Conservation (phyloP, 2,113 vertebrate genomes). For the Phocoena sinus region DNA sequence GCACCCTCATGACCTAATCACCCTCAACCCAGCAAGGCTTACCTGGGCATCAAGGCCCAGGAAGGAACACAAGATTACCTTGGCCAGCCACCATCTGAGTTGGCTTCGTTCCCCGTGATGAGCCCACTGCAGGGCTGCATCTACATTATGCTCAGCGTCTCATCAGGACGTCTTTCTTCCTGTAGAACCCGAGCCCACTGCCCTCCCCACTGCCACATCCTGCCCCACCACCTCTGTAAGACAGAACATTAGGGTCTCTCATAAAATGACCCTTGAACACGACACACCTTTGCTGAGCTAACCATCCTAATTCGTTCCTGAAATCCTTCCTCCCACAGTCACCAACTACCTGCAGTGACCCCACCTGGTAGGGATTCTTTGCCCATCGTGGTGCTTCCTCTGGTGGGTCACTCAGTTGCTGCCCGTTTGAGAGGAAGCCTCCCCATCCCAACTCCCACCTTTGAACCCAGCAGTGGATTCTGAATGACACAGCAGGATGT, state of each 20-base stretch:
- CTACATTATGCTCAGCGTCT: accelerated
- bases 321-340: neutral
- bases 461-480: neutral
- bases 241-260: no score
- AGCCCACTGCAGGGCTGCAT: neutral
- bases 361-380: neutral
- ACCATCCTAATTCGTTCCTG: neutral
- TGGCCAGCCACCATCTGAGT: accelerated
- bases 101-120: accelerated
- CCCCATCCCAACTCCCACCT: no score
- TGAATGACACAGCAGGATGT: neutral
- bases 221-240: no score
- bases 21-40: neutral
- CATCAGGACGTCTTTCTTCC: neutral
- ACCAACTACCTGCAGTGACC: accelerated
- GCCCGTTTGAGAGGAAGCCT: neutral
- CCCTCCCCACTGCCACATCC: no score
- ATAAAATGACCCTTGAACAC: neutral
- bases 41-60: accelerated
- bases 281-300: neutral
- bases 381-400: neutral
- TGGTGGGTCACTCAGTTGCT: neutral
- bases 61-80: neutral
- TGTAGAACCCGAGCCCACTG: neutral
- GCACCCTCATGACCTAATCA: no score